A percentile compares a stretch with the other conserved stretches of the same genome.
These are phyloP conservation scores for Chrysocyon brachyurus DNA, from an alignment of 2,797 vertebrate genomes.

Conservation along the genomic window DNA sequence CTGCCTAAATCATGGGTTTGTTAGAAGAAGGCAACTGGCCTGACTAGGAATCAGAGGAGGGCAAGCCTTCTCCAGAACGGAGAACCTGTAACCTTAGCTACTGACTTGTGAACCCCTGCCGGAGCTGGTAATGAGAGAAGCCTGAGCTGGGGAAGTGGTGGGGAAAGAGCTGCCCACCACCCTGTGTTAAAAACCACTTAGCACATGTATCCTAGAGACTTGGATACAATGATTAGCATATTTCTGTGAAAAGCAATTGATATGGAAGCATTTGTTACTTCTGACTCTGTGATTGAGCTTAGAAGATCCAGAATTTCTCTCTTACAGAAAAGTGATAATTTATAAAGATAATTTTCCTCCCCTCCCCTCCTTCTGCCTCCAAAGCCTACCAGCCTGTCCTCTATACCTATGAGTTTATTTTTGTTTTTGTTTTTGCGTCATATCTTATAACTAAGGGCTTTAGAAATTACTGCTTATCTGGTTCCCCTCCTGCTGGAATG, in stretches of 20 bases:
- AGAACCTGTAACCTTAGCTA: not conserved
- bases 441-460: not conserved
- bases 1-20: not conserved
- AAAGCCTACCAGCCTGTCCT: not conserved
- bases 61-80: not conserved
- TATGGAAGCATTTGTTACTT: not conserved
- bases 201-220: accelerated
- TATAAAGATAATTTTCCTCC: not conserved
- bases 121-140: too few species aligned
- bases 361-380: not conserved
- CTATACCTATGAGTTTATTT: not conserved
- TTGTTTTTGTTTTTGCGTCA: not conserved
- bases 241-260: not conserved
- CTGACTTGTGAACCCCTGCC: too few species aligned
- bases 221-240: not conserved
- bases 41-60: not conserved
- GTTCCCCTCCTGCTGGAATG: not conserved
- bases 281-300: not conserved
- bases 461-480: not conserved
- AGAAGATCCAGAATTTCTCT: not conserved
- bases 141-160: not conserved
- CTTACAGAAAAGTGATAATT: not conserved
- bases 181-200: not conserved
- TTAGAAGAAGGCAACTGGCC: not conserved
- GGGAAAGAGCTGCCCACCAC: not conserved